A percentile compares a stretch with the other conserved stretches of the same genome.
Evolutionary conservation across 2,113 vertebrate species (phyloP).

Genomic region (Podarcis raffonei): DNA sequence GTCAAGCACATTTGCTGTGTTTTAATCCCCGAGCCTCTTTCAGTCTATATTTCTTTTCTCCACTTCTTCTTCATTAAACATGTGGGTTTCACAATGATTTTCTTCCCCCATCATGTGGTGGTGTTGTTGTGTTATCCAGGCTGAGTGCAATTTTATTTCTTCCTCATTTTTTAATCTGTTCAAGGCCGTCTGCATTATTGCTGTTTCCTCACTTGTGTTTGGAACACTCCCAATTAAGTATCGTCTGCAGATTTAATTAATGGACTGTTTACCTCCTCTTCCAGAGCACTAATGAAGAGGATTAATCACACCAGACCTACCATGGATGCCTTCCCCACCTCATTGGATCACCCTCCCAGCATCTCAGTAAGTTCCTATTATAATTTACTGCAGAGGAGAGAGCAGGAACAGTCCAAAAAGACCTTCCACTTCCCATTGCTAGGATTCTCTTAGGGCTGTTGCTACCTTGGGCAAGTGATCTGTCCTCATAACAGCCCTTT

Average conservation of each 20-base stretch:
- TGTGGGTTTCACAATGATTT: background rate
- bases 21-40: background rate
- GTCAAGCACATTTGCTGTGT: background rate
- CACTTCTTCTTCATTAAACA: background rate
- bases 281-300: constrained; percentile 48
- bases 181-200: constrained; percentile 35
- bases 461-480: constrained; percentile 1
- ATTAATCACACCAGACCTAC: constrained; percentile 55
- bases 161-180: constrained; percentile 41
- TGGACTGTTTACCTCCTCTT: constrained; percentile 57
- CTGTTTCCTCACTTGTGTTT: constrained; percentile 24
- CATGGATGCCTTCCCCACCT: constrained; percentile 38
- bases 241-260: constrained; percentile 61
- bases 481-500: background rate
- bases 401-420: background rate
- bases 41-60: background rate
- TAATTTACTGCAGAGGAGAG: background rate
- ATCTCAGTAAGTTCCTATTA: constrained; percentile 24
- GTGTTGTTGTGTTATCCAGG: background rate
- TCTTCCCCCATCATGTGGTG: background rate
- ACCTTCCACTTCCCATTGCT: background rate
- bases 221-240: constrained; percentile 43
- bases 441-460: constrained; percentile 17
- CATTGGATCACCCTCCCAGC: constrained; percentile 25
- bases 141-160: constrained; percentile 26